Evolutionary conservation across 2,888 invertebrate genomes (phyloP), one percentile per base, ranked within the genome.

Genomic region (Sinotaia quadrata): DNA sequence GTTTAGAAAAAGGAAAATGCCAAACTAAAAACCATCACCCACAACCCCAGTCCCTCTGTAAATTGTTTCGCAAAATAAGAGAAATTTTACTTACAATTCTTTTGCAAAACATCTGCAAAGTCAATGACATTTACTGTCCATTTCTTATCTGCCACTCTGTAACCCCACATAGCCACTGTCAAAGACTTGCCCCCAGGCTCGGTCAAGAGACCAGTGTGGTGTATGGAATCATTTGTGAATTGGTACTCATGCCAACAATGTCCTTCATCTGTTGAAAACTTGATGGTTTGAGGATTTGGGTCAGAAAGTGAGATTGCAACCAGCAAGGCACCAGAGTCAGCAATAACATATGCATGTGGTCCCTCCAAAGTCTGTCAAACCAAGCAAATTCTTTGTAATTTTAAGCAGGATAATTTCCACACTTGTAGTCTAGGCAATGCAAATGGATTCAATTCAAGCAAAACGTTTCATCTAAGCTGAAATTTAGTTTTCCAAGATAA

Each of bases 231-330:
- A 15, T 77, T 66, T 0, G 87, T 86, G 73, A 83, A 87, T 33
- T 79, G 72, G 73, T 86, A 85, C 31, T 79, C 79, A 69, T 86
- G 84, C 88, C 88, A 88, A 72, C 88, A 88, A 33, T 79, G 75
- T 0, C 88, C 88, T 58, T 84, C 84, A 67, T 88, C 87, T 10
- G 85, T 82, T 21, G 87, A 87, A 73, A 87, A 88, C 73, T 85
- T 86, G 57, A 88, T 67, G 8, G 74, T 68, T 5, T 81, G 78
- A 0, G 85, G 83, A 18, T 61, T 71, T 1, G 60, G 62, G 21
- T 60, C 67, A 12, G 73, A 47, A 4, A 75, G 66, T 5, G 85
- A 78, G 0, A 87, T 75, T 18, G 88, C 88, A 27, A 86, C 85
- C 7, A 88, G 70, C 31, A 88, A 75, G 31, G 85, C 87, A 2